Conservation (phyloP, 1,140 invertebrate genomes). For the Drosophila eugracilis region DNA sequence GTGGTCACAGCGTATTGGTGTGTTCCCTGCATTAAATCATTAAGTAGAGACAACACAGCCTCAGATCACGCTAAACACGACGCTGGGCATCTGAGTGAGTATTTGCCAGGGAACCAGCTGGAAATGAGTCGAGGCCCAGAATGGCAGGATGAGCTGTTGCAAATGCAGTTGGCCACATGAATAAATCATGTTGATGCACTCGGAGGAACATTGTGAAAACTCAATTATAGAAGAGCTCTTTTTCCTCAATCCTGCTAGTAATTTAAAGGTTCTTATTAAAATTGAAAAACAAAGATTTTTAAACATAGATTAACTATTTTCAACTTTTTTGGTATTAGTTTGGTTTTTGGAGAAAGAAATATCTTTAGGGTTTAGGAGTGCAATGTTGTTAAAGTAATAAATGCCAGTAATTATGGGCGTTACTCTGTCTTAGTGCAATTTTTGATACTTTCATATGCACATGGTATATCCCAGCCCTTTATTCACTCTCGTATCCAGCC, state of each 20-base stretch:
- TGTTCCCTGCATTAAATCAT: constrained; percentile 75
- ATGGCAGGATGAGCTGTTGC: constrained; percentile 12
- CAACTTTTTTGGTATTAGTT: too few relatives aligned
- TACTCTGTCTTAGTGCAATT: background rate
- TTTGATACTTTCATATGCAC: background rate
- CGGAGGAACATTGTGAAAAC: background rate
- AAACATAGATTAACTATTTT: too few relatives aligned
- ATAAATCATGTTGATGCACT: constrained; percentile 58
- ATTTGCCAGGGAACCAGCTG: constrained; percentile 9
- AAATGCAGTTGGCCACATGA: constrained; percentile 47
- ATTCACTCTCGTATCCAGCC: constrained; percentile 22
- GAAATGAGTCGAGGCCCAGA: constrained; percentile 36
- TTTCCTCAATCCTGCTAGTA: too few relatives aligned
- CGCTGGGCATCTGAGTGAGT: constrained; percentile 9
- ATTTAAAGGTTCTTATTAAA: too few relatives aligned
- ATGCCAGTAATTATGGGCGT: too few relatives aligned
- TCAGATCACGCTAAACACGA: background rate
- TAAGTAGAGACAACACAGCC: constrained; percentile 53
- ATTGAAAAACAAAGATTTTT: too few relatives aligned
- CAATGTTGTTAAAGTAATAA: too few relatives aligned
- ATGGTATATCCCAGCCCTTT: constrained; percentile 18
- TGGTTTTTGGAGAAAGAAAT: too few relatives aligned
- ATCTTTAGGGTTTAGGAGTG: too few relatives aligned
- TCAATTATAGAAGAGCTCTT: too few relatives aligned
- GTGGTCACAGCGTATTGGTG: constrained; percentile 4